Evolutionary conservation across 2,888 invertebrate species (phyloP).

Genomic region (Bruchidius siliquastri): DNA sequence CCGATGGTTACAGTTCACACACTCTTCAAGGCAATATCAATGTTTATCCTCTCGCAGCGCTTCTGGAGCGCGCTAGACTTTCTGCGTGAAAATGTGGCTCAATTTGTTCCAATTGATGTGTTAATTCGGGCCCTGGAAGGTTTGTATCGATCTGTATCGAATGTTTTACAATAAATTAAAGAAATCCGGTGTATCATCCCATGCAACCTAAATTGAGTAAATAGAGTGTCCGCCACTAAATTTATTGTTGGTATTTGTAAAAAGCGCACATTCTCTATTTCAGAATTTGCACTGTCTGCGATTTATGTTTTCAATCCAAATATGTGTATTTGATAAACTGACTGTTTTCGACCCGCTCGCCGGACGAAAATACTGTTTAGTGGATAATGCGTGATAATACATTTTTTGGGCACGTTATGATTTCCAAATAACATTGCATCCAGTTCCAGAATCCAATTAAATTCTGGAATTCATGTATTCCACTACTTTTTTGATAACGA

Average conservation of each 20-base stretch:
- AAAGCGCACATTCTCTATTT: background rate
- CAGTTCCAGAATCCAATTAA: no score
- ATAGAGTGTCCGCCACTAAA: background rate
- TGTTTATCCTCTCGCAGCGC: no score
- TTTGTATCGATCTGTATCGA: no score
- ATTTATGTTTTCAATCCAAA: background rate
- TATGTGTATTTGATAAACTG: background rate
- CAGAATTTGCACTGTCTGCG: background rate
- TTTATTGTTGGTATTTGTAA: background rate
- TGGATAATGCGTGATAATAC: background rate
- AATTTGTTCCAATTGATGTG: no score
- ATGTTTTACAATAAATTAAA: background rate
- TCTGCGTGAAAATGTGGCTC: no score
- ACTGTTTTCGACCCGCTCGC: conserved; percentile 40
- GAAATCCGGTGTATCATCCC: background rate
- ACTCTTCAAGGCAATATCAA: no score
- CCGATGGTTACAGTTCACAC: no score
- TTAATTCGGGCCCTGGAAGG: no score
- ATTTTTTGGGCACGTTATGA: conserved; percentile 33
- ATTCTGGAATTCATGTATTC: no score
- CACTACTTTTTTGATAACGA: no score
- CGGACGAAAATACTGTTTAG: background rate
- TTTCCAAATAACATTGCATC: conserved; percentile 35
- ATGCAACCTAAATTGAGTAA: background rate
- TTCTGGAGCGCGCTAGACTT: no score